phyloP scores from a whole-genome alignment of 1,140 invertebrate genomes.

The Meloidogyne floridensis region DNA sequence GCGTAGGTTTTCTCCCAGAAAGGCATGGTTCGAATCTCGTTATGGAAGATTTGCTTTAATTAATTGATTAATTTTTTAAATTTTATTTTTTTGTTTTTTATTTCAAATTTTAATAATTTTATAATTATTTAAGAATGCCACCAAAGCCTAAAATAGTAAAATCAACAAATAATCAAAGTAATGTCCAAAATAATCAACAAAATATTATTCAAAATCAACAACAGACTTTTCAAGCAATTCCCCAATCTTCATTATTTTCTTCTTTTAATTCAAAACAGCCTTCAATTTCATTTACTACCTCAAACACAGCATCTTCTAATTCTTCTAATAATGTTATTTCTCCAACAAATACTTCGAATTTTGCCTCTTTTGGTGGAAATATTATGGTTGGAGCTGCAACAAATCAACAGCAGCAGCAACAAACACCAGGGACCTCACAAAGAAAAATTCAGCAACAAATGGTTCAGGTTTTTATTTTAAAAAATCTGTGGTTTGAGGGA shows the following conservation, averaged over 20 bases:
- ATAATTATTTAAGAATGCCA: background rate
- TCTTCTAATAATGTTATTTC: background rate
- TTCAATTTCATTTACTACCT: background rate
- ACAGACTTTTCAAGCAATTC: background rate
- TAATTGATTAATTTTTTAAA: no score
- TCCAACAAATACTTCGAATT: background rate
- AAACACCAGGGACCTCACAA: background rate
- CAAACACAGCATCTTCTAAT: background rate
- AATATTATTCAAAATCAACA: background rate
- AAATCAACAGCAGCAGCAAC: background rate
- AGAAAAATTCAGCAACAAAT: background rate
- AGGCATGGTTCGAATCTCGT: no score
- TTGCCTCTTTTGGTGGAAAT: background rate
- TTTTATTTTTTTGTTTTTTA: no score
- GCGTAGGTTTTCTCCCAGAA: no score
- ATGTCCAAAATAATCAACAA: background rate
- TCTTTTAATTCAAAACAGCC: slow-evolving; percentile 9
- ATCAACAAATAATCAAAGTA: slow-evolving; percentile 4
- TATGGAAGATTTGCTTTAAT: no score
- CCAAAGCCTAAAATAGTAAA: background rate
- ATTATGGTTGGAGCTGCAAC: background rate
- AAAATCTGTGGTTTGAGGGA: no score
- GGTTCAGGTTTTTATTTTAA: slow-evolving; percentile 5
- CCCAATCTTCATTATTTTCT: background rate
- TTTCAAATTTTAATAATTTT: background rate